Conservation (phyloP, 1,140 invertebrate species). For the Papilio dardanus region DNA sequence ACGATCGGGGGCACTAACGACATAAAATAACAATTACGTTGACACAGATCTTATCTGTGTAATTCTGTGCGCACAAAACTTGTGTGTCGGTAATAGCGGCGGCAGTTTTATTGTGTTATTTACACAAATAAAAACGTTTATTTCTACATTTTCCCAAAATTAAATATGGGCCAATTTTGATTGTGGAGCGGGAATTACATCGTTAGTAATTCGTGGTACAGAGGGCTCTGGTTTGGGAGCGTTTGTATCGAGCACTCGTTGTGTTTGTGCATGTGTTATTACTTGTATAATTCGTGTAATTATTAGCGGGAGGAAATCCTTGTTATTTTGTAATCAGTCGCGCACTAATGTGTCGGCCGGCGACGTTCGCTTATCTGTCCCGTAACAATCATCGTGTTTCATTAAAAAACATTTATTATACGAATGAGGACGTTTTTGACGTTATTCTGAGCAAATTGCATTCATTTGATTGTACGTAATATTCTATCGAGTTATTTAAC, state of each 20-base stretch:
- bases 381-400: constrained; percentile 69
- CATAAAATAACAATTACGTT: constrained; percentile 77
- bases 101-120: constrained; percentile 80
- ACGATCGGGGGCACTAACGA: constrained; percentile 74
- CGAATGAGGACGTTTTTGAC: constrained; percentile 57
- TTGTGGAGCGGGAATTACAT: constrained; percentile 62
- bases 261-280: constrained; percentile 70
- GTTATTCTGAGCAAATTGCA: constrained; percentile 57
- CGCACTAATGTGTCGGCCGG: constrained; percentile 63
- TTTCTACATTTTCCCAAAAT: constrained; percentile 82
- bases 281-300: constrained; percentile 70
- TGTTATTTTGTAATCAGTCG: constrained; percentile 70
- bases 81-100: constrained; percentile 67
- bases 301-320: constrained; percentile 72
- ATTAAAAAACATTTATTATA: constrained; percentile 71
- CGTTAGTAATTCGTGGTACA: constrained; percentile 58
- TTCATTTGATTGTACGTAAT: constrained; percentile 35
- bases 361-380: constrained; percentile 65
- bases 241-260: constrained; percentile 46
- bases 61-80: constrained; percentile 73
- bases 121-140: constrained; percentile 83
- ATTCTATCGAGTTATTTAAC: constrained; percentile 33
- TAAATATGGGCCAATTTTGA: constrained; percentile 78
- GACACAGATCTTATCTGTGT: constrained; percentile 76
- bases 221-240: constrained; percentile 43